Conservation (phyloP, 2,888 invertebrate species). For the Nephrotoma guestfalica region DNA sequence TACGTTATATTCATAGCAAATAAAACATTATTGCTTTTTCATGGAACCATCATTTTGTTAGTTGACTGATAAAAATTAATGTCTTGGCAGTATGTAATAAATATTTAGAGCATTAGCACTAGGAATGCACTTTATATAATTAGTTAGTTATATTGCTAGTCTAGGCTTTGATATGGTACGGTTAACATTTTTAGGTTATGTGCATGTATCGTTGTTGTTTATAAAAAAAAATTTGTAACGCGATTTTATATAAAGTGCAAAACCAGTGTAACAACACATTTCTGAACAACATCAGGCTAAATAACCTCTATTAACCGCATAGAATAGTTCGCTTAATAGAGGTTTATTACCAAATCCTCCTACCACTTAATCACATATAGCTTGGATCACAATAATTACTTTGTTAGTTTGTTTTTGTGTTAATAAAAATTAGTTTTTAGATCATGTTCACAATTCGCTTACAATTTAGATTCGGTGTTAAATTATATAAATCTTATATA, state of each 20-base stretch:
- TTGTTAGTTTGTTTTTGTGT: background rate
- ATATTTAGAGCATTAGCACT: background rate
- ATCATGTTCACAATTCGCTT: background rate
- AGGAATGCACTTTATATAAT: background rate
- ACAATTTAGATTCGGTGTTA: background rate
- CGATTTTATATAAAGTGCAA: background rate
- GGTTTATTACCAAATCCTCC: background rate
- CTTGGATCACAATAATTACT: background rate
- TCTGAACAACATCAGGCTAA: background rate
- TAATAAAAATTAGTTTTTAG: background rate
- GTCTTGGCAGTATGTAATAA: background rate
- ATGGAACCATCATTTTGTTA: background rate
- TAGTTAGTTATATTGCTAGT: background rate
- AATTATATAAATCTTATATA: background rate
- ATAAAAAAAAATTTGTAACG: background rate
- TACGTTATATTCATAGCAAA: background rate
- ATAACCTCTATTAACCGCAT: background rate
- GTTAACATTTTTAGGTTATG: background rate
- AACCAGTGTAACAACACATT: background rate
- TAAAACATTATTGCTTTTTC: background rate
- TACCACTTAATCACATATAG: background rate
- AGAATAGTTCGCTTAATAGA: background rate
- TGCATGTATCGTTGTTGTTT: background rate
- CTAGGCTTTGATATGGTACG: background rate
- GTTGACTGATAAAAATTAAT: background rate